Conservation (phyloP, 2,113 vertebrate genomes). For the Upupa epops region DNA sequence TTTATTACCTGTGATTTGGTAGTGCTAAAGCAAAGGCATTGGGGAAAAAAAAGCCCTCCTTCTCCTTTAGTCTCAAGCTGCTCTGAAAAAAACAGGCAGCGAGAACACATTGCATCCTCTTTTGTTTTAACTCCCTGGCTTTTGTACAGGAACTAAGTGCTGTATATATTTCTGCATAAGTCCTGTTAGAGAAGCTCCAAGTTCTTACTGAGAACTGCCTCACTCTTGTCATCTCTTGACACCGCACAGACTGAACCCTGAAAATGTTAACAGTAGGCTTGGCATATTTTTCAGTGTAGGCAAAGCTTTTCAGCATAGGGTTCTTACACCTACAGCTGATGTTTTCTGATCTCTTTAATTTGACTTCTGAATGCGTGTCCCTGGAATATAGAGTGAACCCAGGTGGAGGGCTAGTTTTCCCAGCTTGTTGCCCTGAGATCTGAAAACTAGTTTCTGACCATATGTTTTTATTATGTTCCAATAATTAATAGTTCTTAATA, state of each 20-base stretch:
- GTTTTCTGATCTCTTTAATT: background rate
- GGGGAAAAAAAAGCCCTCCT: background rate
- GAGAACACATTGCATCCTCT: background rate
- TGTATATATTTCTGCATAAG: background rate
- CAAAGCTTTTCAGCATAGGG: background rate
- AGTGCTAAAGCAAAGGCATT: background rate
- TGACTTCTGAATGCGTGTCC: background rate
- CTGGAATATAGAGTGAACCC: background rate
- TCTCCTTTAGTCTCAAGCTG: background rate
- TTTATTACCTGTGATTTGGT: background rate
- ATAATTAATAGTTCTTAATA: background rate
- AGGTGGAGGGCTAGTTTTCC: background rate
- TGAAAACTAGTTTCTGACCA: background rate
- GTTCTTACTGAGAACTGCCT: background rate
- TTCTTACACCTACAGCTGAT: background rate
- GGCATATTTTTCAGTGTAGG: background rate
- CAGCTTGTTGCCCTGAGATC: background rate
- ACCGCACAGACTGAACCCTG: background rate
- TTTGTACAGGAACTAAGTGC: background rate
- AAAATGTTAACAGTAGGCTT: background rate
- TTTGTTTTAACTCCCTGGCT: background rate
- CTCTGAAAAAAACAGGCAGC: background rate
- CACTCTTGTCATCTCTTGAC: background rate
- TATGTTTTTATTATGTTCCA: background rate
- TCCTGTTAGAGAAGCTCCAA: background rate